phyloP scores from a whole-genome alignment of 2,113 vertebrate genomes.

The Anhinga rufa region DNA sequence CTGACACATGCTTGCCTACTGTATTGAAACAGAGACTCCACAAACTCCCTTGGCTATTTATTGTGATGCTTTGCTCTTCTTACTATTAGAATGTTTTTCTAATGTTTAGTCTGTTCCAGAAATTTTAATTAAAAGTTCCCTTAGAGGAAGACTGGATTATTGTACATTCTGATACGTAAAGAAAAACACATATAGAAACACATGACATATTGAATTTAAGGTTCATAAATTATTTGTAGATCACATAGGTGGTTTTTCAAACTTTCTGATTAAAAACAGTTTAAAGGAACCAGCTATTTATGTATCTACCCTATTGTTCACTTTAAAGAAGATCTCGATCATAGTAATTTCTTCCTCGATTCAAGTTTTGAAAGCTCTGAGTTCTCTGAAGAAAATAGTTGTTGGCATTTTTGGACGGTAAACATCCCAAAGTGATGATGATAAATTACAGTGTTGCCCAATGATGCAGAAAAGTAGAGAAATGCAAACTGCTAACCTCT shows the following conservation, averaged over 20 bases:
- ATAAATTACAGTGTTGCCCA: slow-evolving; percentile 34
- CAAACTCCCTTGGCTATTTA: not conserved
- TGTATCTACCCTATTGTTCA: not conserved
- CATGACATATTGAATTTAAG: not conserved
- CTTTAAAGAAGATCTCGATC: not conserved
- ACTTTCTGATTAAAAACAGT: not conserved
- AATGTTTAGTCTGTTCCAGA: not conserved
- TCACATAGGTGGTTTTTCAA: not conserved
- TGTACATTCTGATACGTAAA: not conserved
- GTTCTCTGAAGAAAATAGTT: slow-evolving; percentile 17
- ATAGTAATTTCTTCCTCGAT: not conserved
- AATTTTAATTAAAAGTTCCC: slow-evolving; percentile 17
- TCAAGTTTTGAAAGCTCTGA: not conserved
- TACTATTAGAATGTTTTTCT: slow-evolving; percentile 17
- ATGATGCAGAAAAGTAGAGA: slow-evolving; percentile 22
- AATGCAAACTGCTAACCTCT: not conserved
- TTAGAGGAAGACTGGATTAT: not conserved
- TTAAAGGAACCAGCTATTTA: not conserved
- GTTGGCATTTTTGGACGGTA: slow-evolving; percentile 22
- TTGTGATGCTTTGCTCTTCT: slow-evolving; percentile 12
- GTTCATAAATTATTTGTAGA: not conserved
- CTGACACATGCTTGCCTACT: not conserved
- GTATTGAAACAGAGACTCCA: not conserved
- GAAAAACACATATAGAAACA: not conserved
- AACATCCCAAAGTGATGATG: slow-evolving; percentile 26